Conservation (phyloP, 1,140 invertebrate genomes). For the Calephelis virginiensis region DNA sequence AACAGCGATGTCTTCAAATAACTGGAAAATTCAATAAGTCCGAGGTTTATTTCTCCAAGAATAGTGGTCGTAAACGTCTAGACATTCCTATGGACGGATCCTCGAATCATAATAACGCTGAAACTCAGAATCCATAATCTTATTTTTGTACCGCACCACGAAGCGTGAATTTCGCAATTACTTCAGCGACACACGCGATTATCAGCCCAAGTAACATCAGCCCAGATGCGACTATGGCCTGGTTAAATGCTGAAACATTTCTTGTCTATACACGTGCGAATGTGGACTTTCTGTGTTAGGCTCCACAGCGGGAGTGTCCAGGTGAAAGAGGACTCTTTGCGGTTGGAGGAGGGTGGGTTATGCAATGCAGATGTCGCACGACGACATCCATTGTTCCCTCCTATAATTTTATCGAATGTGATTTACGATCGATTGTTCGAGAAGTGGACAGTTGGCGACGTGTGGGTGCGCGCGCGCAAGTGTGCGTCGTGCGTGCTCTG, state of each 20-base stretch:
- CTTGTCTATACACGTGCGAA: conserved; percentile 73
- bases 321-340: conserved; percentile 67
- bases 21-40: conserved; percentile 72
- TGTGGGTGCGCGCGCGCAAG: conserved; percentile 63
- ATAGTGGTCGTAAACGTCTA: conserved; percentile 73
- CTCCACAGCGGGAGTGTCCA: conserved; percentile 42
- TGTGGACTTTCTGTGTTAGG: conserved; percentile 71
- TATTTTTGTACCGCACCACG: conserved; percentile 77
- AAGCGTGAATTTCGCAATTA: conserved; percentile 78
- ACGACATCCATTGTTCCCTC: conserved; percentile 73
- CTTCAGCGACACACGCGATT: conserved; percentile 45
- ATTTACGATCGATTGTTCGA: conserved; percentile 77
- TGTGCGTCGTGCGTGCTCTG: conserved; percentile 56
- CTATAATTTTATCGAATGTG: conserved; percentile 77
- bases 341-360: conserved; percentile 54
- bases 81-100: conserved; percentile 76
- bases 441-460: conserved; percentile 63
- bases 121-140: conserved; percentile 78
- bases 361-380: conserved; percentile 54
- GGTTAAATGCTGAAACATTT: conserved; percentile 63
- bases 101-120: conserved; percentile 77
- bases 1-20: conserved; percentile 69
- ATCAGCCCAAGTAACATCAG: conserved; percentile 39
- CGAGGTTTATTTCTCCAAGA: conserved; percentile 73
- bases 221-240: conserved; percentile 49